Base-by-base conservation (phyloP, 2,888 invertebrate genomes). In the Eubasilissa splendida region DNA sequence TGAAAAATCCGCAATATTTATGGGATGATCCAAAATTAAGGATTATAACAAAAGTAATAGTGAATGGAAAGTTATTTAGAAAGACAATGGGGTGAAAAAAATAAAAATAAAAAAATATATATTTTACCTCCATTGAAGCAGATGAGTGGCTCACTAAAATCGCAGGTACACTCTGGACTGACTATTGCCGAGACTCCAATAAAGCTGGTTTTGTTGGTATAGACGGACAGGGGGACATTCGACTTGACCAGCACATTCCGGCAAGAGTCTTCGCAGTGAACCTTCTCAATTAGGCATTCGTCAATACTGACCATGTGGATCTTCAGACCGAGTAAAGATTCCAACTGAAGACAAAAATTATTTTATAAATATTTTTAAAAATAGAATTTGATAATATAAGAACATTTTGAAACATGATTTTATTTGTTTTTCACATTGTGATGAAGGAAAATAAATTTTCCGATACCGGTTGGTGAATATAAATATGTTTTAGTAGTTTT, bases 181-280 rank as follows among this genome's bases (percentile, higher is more conserved):
- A 96, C 94, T 54, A 95, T 91, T 0, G 97, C 96, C 33, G 94
- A 93, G 0, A 99, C 96, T 0, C 99, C 99, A 12, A 99, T 97
- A 86, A 99, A 96, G 4, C 97, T 97, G 0, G 97, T 97, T 1
- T 94, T 94, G 87, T 99, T 99, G 0, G 98, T 97, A 86, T 95
- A 97, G 8, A 99, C 96, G 7, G 96, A 92, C 54, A 94, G 92
- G 0, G 97, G 96, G 1, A 92, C 92, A 14, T 93, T 93, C 79
- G 93, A 93, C 86, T 94, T 94, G 85, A 93, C 92, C 77, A 98
- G 89, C 31, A 92, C 91, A 85, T 96, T 98, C 3, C 93, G 92
- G 85, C 98, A 99, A 0, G 97, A 96, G 70, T 91, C 90, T 33
- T 93, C 93, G 84, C 94, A 94, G 79, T 94, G 93, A 65, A 91